phyloP scores from a whole-genome alignment of 1,140 invertebrate species.

The Heliconius eleuchia region DNA sequence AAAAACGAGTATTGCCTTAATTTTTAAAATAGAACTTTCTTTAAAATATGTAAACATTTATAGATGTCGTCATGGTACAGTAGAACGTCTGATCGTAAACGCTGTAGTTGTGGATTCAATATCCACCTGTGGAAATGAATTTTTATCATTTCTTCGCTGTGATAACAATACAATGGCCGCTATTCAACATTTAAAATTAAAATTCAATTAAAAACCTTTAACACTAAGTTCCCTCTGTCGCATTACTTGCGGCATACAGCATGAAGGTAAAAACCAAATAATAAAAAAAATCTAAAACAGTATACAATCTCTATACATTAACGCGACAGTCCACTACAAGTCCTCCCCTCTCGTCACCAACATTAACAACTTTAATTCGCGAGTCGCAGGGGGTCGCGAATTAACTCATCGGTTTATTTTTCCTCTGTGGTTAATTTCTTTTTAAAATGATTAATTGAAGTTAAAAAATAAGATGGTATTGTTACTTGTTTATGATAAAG shows the following conservation, averaged over 20 bases:
- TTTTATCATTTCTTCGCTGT: too few relatives aligned
- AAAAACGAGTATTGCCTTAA: too few relatives aligned
- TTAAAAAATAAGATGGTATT: background rate
- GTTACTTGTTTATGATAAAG: background rate
- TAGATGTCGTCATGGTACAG: too few relatives aligned
- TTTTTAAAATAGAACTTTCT: too few relatives aligned
- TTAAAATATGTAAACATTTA: too few relatives aligned
- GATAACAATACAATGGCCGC: too few relatives aligned
- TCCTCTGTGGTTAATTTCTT: constrained; percentile 3
- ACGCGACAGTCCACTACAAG: background rate
- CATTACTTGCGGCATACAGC: background rate
- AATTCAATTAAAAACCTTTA: background rate
- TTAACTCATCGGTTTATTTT: background rate
- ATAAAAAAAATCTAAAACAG: background rate
- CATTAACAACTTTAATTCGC: background rate
- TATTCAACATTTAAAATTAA: background rate
- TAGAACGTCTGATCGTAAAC: too few relatives aligned
- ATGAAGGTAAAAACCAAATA: background rate
- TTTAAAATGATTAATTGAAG: background rate
- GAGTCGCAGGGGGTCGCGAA: background rate
- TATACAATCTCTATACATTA: background rate
- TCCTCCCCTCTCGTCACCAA: background rate
- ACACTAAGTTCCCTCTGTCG: background rate
- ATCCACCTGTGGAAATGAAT: too few relatives aligned
- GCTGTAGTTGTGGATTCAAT: too few relatives aligned